Evolutionary conservation across 2,888 invertebrate species (phyloP).

Genomic region (Mimas tiliae): DNA sequence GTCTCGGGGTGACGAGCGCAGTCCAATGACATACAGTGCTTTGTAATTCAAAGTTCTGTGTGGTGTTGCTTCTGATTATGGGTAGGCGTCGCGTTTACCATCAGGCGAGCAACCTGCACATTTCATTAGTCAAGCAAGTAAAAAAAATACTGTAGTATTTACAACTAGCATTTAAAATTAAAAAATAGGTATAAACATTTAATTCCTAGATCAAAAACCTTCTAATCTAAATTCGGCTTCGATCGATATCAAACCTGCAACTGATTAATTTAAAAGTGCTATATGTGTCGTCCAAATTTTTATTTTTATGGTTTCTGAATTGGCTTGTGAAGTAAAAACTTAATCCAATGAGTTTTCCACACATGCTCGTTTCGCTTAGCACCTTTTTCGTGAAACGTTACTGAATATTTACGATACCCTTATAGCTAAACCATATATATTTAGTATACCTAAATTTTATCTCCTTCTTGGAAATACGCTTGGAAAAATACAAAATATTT

Average conservation of each 20-base stretch:
- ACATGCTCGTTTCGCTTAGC: constrained; percentile 7
- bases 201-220: too few relatives aligned
- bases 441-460: constrained; percentile 26
- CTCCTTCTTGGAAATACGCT: neutral
- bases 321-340: neutral
- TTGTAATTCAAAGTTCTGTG: too few relatives aligned
- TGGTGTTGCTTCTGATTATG: too few relatives aligned
- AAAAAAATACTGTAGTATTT: too few relatives aligned
- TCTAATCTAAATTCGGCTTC: too few relatives aligned
- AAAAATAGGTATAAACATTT: too few relatives aligned
- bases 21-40: too few relatives aligned
- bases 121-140: too few relatives aligned
- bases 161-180: too few relatives aligned
- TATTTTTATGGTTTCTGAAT: constrained; percentile 6
- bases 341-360: constrained; percentile 2
- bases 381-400: neutral
- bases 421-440: constrained; percentile 33
- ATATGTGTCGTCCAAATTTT: neutral
- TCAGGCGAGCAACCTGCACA: too few relatives aligned
- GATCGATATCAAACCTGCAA: neutral
- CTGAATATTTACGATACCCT: constrained; percentile 30
- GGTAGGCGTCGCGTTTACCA: too few relatives aligned
- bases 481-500: neutral
- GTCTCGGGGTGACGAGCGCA: too few relatives aligned
- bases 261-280: neutral